These are phyloP conservation scores for crab-eating macaque (Macaca fascicularis) DNA, from an alignment of 2,113 vertebrate species.

Conservation along the genomic window T2T-MFA8v1.1 NC_088380.1:169529501-169530000, in stretches of 20 bases:
- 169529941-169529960: too few relatives aligned
- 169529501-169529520: background rate
- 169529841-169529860: background rate
- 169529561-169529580: background rate
- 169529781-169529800: background rate
- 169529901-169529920: background rate
- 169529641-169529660: background rate
- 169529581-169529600: background rate
- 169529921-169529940: background rate
- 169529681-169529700: background rate
- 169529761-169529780: background rate
- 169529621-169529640: too few relatives aligned
- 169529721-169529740: background rate
- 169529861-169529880: background rate
- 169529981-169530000: background rate
- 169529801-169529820: background rate
- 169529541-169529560: too few relatives aligned
- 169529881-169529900: background rate
- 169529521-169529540: background rate
- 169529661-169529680: background rate
- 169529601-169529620: background rate
- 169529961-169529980: background rate
- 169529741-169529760: too few relatives aligned
- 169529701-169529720: background rate
- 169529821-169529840: background rate